Evolutionary conservation across 2,113 vertebrate species (phyloP).

Genomic region (Onychostoma macrolepis): DNA sequence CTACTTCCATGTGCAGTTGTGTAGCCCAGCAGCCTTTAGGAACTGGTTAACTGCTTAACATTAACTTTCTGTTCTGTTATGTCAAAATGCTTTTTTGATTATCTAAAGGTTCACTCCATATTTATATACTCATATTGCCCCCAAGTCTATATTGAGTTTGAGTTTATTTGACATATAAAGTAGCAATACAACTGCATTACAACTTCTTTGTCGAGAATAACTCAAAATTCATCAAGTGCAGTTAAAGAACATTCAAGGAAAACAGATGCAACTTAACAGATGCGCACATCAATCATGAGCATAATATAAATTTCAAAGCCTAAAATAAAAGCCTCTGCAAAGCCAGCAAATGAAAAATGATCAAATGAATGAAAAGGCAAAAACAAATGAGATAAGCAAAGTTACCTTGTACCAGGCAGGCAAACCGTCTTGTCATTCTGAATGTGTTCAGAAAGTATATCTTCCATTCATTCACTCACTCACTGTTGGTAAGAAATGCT

Average conservation of each 20-base stretch:
- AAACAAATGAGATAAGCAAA: not conserved
- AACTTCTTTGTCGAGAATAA: too few relatives aligned
- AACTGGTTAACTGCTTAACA: not conserved
- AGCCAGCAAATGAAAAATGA: not conserved
- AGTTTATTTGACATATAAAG: not conserved
- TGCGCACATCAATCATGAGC: not conserved
- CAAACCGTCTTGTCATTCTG: not conserved
- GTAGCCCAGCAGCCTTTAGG: not conserved
- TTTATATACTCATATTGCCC: not conserved
- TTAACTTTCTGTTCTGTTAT: not conserved
- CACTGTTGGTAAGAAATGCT: conserved; percentile 1
- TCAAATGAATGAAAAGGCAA: not conserved
- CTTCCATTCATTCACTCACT: not conserved
- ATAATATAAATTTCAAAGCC: not conserved
- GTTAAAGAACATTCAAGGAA: not conserved
- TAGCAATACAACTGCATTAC: not conserved
- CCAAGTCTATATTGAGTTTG: not conserved
- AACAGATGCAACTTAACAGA: not conserved
- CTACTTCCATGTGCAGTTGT: not conserved
- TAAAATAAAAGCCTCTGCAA: not conserved
- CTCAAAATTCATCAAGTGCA: not conserved
- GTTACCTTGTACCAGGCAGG: conserved; percentile 7
- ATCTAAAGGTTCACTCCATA: not conserved
- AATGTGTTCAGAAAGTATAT: not conserved
- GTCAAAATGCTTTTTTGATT: not conserved